A percentile compares a stretch with the other conserved stretches of the same genome.
These are phyloP conservation scores for Drosophila flavopinicola DNA, from an alignment of 2,888 invertebrate species.

Conservation along the genomic window DNA sequence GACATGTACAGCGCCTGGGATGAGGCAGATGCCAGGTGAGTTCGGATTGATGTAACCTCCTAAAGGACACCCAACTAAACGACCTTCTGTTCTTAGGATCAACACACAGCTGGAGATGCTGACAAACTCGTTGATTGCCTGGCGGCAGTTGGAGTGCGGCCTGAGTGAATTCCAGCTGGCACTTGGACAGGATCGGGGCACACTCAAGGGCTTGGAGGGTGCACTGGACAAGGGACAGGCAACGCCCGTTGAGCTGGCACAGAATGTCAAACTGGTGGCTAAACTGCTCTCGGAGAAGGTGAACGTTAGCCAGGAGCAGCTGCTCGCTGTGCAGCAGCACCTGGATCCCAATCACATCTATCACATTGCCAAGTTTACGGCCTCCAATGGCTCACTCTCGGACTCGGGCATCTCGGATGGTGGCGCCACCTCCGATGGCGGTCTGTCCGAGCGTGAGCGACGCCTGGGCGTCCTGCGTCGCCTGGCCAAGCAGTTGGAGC, in stretches of 20 bases:
- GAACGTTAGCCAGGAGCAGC: slow-evolving; percentile 83
- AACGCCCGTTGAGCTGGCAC: slow-evolving; percentile 82
- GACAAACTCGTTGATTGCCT: slow-evolving; percentile 89
- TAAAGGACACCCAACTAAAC: too few species aligned
- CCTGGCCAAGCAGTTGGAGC: slow-evolving; percentile 88
- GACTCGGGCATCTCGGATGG: slow-evolving; percentile 91
- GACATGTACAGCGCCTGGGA: slow-evolving; percentile 90
- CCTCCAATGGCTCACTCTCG: slow-evolving; percentile 87
- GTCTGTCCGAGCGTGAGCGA: slow-evolving; percentile 87
- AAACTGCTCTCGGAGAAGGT: slow-evolving; percentile 84
- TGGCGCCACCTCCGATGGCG: slow-evolving; percentile 90
- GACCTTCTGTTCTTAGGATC: too few species aligned
- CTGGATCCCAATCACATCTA: slow-evolving; percentile 83
- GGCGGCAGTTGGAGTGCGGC: slow-evolving; percentile 91
- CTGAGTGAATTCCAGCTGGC: slow-evolving; percentile 91
- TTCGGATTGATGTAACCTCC: neutral
- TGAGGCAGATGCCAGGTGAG: slow-evolving; percentile 88
- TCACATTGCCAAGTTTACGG: slow-evolving; percentile 83
- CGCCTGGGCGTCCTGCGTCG: slow-evolving; percentile 88
- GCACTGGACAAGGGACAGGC: slow-evolving; percentile 83
- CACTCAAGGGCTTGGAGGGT: slow-evolving; percentile 83
- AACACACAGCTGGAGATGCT: slow-evolving; percentile 89
- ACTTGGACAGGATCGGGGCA: slow-evolving; percentile 88
- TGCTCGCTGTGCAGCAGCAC: slow-evolving; percentile 82
- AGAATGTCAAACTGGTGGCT: slow-evolving; percentile 84